Conservation (phyloP, 1,140 invertebrate species). For the Tribolium castaneum region DNA sequence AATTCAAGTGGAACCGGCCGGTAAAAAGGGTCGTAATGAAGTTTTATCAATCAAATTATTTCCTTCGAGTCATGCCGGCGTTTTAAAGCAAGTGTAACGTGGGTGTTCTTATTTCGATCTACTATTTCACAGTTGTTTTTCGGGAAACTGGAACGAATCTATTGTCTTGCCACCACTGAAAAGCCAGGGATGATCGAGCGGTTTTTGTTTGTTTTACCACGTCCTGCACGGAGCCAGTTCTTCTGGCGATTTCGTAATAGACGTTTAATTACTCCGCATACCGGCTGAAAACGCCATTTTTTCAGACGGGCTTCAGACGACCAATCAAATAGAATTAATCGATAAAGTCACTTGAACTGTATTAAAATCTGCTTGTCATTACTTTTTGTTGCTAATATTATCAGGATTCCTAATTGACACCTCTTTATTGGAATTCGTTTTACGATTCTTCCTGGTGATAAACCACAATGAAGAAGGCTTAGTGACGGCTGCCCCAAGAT, state of each 20-base stretch:
- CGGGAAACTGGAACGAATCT: slow-evolving; percentile 48
- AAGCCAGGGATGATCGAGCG: slow-evolving; percentile 43
- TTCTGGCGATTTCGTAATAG: not conserved
- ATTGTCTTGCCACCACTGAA: slow-evolving; percentile 42
- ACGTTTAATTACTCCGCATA: not conserved
- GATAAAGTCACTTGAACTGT: slow-evolving; percentile 10
- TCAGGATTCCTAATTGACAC: slow-evolving; percentile 27
- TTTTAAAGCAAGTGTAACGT: slow-evolving; percentile 46
- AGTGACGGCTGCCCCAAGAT: slow-evolving; percentile 23
- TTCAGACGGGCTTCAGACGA: not conserved
- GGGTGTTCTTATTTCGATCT: slow-evolving; percentile 51
- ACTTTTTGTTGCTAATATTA: slow-evolving; percentile 28
- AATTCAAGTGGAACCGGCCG: slow-evolving; percentile 49
- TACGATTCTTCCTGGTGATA: slow-evolving; percentile 33
- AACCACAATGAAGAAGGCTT: slow-evolving; percentile 23
- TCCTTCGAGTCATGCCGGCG: slow-evolving; percentile 50
- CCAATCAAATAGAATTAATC: slow-evolving; percentile 20
- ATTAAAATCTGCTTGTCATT: slow-evolving; percentile 31
- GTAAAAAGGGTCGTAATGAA: slow-evolving; percentile 51
- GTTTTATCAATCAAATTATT: slow-evolving; percentile 58
- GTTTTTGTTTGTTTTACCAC: slow-evolving; percentile 32
- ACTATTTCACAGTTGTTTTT: slow-evolving; percentile 56
- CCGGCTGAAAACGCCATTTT: not conserved
- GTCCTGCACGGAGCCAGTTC: not conserved
- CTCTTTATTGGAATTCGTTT: slow-evolving; percentile 21